These are phyloP conservation scores for Hydrochoerus hydrochaeris DNA, from an alignment of 2,113 vertebrate species.

Conservation along the genomic window DNA sequence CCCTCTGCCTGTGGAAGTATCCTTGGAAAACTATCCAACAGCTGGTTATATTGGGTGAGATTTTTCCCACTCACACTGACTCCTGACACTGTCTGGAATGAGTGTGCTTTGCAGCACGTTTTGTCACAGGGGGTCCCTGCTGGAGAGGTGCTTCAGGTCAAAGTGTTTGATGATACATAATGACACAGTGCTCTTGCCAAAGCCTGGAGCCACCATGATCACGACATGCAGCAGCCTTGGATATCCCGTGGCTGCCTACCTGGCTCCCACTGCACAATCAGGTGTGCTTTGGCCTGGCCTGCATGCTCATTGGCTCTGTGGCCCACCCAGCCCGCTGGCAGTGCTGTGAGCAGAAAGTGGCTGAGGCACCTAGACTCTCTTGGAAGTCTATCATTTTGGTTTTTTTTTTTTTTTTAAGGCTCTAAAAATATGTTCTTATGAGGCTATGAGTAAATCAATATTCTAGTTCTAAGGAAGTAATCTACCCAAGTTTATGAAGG, in stretches of 20 bases:
- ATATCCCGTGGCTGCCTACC: neutral
- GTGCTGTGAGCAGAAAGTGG: neutral
- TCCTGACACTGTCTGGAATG: neutral
- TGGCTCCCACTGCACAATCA: neutral
- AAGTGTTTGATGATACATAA: neutral
- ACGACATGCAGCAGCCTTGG: neutral
- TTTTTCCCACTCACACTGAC: neutral
- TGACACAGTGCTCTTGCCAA: neutral
- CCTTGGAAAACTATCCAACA: constrained; percentile 91
- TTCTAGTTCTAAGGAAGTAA: neutral
- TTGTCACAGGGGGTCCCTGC: neutral
- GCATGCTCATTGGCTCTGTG: neutral
- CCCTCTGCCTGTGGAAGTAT: constrained; percentile 94
- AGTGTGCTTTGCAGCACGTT: neutral
- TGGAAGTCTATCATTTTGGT: neutral
- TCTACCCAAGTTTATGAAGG: neutral
- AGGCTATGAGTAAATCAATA: neutral
- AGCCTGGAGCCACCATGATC: neutral
- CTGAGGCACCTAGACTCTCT: neutral
- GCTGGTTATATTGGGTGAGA: neutral
- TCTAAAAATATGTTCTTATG: neutral
- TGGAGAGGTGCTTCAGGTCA: neutral
- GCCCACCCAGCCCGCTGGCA: neutral
- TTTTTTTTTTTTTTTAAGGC: neutral
- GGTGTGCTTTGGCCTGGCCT: neutral